Percentiles rank a stretch among this genome's conserved stretches.
Evolutionary conservation across 2,888 invertebrate species (phyloP).

Genomic region (Drosophila picticornis): DNA sequence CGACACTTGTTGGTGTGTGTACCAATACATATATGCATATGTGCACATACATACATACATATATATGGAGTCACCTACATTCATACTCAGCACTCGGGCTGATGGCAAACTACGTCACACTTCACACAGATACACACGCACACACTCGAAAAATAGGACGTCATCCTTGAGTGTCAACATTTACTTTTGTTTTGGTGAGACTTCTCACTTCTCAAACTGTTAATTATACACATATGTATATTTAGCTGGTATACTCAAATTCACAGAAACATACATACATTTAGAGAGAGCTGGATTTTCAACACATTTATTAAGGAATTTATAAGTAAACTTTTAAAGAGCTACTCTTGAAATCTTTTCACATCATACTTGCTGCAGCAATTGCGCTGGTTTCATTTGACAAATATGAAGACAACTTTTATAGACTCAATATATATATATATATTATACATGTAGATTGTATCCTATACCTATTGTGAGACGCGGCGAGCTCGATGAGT

Average conservation of each 20-base stretch:
- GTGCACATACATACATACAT: background rate
- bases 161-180: constrained; percentile 69
- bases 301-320: background rate
- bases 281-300: background rate
- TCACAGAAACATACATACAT: background rate
- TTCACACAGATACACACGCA: constrained; percentile 38
- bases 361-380: background rate
- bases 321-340: background rate
- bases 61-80: constrained; percentile 11
- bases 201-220: constrained; percentile 16
- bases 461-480: constrained; percentile 26
- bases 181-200: constrained; percentile 47
- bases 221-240: constrained; percentile 22
- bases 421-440: background rate
- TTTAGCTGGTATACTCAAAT: background rate
- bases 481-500: constrained; percentile 44
- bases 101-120: constrained; percentile 63
- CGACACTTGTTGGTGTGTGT: constrained; percentile 74
- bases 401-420: background rate
- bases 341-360: constrained; percentile 1
- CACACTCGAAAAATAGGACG: constrained; percentile 67
- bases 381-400: background rate
- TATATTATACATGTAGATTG: background rate
- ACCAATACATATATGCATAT: constrained; percentile 12
- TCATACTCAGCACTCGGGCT: background rate